Evolutionary conservation across 2,888 invertebrate species (phyloP).

Genomic region (Cosmia pyralina): DNA sequence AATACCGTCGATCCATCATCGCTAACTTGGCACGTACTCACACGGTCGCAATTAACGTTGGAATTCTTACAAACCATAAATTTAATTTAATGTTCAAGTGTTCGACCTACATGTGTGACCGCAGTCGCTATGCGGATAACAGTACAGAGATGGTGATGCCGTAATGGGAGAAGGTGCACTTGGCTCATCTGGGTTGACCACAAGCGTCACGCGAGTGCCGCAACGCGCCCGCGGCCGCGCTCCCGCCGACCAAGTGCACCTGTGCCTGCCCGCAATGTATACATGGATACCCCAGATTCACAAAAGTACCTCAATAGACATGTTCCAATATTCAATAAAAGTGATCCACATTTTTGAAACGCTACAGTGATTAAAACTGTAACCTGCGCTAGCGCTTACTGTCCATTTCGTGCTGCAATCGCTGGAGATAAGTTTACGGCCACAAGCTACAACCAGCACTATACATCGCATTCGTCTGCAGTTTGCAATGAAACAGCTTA

Average conservation of each 20-base stretch:
- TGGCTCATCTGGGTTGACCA: conserved; percentile 83
- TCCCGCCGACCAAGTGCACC: conserved; percentile 47
- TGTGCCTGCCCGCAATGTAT: conserved; percentile 60
- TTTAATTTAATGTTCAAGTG: conserved; percentile 83
- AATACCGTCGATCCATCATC: conserved; percentile 47
- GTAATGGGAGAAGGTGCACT: conserved; percentile 72
- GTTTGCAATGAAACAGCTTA: conserved; percentile 61
- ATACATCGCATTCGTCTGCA: conserved; percentile 56
- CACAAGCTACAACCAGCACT: conserved; percentile 35
- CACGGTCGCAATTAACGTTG: conserved; percentile 75
- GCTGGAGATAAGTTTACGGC: conserved; percentile 46
- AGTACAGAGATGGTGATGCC: conserved; percentile 78
- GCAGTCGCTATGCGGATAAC: conserved; percentile 84
- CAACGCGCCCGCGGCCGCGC: conserved; percentile 27
- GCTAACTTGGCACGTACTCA: conserved; percentile 47
- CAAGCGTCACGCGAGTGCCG: conserved; percentile 72
- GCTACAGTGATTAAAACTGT: conserved; percentile 51
- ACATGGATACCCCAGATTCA: conserved; percentile 52
- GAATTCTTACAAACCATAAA: conserved; percentile 81
- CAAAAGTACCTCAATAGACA: conserved; percentile 32
- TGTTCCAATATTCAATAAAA: conserved; percentile 40
- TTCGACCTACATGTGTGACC: conserved; percentile 84
- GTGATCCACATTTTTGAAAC: conserved; percentile 33
- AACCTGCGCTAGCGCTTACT: conserved; percentile 10
- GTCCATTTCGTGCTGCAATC: conserved; percentile 10